Percentiles rank a stretch among this genome's conserved stretches.
Conservation (phyloP, 2,797 vertebrate genomes). For the Chloroceryle amazona region DNA sequence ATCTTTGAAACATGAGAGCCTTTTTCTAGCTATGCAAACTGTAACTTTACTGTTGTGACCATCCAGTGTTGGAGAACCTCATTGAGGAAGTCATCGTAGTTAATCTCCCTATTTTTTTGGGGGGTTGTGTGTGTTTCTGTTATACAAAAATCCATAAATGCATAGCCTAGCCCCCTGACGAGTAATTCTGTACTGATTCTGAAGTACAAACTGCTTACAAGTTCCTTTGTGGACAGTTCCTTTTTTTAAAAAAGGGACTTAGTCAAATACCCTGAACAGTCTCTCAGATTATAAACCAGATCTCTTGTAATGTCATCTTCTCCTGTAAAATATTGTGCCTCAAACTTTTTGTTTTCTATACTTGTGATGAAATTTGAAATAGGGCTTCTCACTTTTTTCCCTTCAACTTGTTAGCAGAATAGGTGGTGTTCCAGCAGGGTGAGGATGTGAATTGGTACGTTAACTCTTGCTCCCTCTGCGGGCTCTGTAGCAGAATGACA, state of each 20-base stretch:
- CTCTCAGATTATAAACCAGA: accelerated
- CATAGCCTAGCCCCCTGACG: accelerated
- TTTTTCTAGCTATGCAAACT: neutral
- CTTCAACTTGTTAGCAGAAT: accelerated
- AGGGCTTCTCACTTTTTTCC: neutral
- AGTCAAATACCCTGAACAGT: accelerated
- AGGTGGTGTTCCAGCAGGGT: neutral
- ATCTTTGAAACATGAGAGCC: neutral
- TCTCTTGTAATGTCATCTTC: accelerated
- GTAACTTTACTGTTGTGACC: neutral
- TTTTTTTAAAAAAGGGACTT: accelerated
- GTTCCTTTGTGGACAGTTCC: too few species aligned
- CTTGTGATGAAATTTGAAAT: neutral
- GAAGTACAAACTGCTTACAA: neutral
- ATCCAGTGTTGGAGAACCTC: accelerated
- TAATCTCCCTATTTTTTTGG: neutral
- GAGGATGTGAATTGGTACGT: neutral
- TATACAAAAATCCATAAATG: too few species aligned
- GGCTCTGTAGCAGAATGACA: neutral
- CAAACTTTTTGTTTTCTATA: neutral
- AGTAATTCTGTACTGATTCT: accelerated
- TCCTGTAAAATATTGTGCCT: accelerated
- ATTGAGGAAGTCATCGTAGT: accelerated
- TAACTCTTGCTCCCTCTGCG: conserved; percentile 57
- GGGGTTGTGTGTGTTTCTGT: too few species aligned